Evolutionary conservation across 2,797 vertebrate species (phyloP).

Genomic region (Enteromius trimaculatus): DNA sequence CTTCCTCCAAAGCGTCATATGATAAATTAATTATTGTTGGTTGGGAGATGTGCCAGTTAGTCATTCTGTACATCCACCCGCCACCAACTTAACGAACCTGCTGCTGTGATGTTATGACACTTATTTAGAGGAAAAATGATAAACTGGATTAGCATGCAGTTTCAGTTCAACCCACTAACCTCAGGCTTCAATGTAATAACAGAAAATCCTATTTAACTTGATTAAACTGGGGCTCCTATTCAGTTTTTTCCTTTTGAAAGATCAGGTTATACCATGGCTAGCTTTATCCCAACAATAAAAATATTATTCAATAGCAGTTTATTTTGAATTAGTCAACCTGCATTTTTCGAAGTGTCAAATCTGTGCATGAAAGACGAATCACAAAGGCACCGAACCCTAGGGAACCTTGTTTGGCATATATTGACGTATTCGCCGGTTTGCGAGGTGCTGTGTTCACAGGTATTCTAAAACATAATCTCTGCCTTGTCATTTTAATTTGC

Average conservation of each 20-base stretch:
- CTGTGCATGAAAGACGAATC: constrained; percentile 23
- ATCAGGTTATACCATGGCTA: constrained; percentile 1
- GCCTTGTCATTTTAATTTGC: constrained; percentile 57
- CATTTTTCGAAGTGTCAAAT: constrained; percentile 20
- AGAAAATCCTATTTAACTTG: constrained; percentile 25
- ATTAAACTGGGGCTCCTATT: constrained; percentile 1
- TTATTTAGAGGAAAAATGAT: constrained; percentile 42
- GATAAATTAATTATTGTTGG: constrained; percentile 45
- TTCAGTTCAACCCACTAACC: constrained; percentile 41
- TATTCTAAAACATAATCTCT: constrained; percentile 56
- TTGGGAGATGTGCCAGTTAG: constrained; percentile 69
- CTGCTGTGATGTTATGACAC: constrained; percentile 35
- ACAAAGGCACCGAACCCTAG: constrained; percentile 17
- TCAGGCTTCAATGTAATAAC: constrained; percentile 28
- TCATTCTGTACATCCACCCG: constrained; percentile 62
- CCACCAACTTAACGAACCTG: constrained; percentile 45
- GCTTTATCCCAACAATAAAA: constrained; percentile 23
- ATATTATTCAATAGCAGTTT: constrained; percentile 13
- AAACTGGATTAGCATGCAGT: constrained; percentile 45
- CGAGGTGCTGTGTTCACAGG: constrained; percentile 36
- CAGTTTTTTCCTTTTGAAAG: not conserved
- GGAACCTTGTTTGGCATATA: constrained; percentile 28
- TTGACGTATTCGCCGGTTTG: constrained; percentile 53
- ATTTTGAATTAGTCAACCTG: constrained; percentile 30
- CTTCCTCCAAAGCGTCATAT: constrained; percentile 54